phyloP scores from a whole-genome alignment of 2,888 invertebrate genomes.

The Gisinianus flammeolus region DNA sequence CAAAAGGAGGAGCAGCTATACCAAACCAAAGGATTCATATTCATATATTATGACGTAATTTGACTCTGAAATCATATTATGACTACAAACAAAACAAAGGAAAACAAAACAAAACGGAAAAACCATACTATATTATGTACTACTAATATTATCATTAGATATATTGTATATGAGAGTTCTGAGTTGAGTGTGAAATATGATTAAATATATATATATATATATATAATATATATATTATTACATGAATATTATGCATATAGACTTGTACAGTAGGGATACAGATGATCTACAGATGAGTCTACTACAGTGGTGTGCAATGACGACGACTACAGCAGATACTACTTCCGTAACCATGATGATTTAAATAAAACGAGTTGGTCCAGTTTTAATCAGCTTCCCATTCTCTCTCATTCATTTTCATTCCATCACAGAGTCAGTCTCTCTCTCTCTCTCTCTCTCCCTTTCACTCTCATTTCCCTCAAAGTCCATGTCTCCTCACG shows the following conservation, averaged over 20 bases:
- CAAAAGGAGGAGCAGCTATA: background rate
- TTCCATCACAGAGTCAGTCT: background rate
- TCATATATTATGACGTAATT: background rate
- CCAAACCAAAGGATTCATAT: conserved; percentile 20
- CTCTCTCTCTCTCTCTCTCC: background rate
- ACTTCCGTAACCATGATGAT: conserved; percentile 15
- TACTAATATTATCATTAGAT: background rate
- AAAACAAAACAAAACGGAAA: background rate
- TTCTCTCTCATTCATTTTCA: background rate
- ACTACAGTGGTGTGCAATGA: background rate
- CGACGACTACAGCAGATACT: background rate
- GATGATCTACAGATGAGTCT: background rate
- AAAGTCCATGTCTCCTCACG: background rate
- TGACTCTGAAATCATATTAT: background rate
- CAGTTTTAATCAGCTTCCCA: conserved; percentile 35
- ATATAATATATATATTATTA: background rate
- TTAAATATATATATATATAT: background rate
- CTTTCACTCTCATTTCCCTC: background rate
- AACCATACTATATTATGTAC: background rate
- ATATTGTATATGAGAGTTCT: background rate
- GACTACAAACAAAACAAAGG: background rate
- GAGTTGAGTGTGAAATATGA: background rate
- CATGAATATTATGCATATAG: background rate
- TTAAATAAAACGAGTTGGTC: conserved; percentile 36
- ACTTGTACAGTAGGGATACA: too few species aligned